Percentiles rank a stretch among this genome's conserved stretches.
Conservation (phyloP, 1,140 invertebrate genomes). For the Kradibia gibbosae region DNA sequence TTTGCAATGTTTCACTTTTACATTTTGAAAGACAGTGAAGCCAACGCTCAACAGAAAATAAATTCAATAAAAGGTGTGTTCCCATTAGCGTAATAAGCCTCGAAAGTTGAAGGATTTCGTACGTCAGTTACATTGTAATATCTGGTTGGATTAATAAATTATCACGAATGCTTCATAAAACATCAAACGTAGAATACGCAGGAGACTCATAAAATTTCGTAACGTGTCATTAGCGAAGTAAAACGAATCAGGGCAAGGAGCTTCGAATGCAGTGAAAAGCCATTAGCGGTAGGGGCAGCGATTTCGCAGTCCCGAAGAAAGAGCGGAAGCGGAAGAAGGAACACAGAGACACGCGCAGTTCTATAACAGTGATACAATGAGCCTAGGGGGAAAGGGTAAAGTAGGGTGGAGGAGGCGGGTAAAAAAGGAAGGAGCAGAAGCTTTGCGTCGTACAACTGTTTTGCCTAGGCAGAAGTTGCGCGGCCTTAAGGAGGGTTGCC, state of each 20-base stretch:
- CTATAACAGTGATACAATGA: neutral
- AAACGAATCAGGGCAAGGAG: slow-evolving; percentile 5
- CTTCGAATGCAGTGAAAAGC: slow-evolving; percentile 4
- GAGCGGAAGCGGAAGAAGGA: slow-evolving; percentile 38
- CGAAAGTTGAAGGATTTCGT: neutral
- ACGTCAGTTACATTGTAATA: neutral
- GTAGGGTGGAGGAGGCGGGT: neutral
- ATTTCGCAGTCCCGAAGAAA: slow-evolving; percentile 13
- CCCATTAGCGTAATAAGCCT: neutral
- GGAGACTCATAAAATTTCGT: slow-evolving; percentile 40
- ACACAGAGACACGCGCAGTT: slow-evolving; percentile 5
- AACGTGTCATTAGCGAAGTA: slow-evolving; percentile 15
- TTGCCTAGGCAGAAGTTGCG: slow-evolving; percentile 32
- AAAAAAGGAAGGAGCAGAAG: slow-evolving; percentile 8
- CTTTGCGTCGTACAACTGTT: slow-evolving; percentile 18
- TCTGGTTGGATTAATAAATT: neutral
- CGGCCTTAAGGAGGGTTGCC: neutral
- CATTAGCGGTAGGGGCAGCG: neutral
- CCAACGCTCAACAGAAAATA: too few relatives aligned
- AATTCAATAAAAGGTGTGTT: neutral
- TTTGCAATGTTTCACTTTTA: too few relatives aligned
- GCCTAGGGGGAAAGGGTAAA: slow-evolving; percentile 22
- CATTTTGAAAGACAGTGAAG: too few relatives aligned
- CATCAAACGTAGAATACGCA: neutral
- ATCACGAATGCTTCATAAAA: neutral